Percentiles rank a stretch among this genome's conserved stretches.
phyloP scores from a whole-genome alignment of 1,140 invertebrate species.

The Leguminivora glycinivorella region DNA sequence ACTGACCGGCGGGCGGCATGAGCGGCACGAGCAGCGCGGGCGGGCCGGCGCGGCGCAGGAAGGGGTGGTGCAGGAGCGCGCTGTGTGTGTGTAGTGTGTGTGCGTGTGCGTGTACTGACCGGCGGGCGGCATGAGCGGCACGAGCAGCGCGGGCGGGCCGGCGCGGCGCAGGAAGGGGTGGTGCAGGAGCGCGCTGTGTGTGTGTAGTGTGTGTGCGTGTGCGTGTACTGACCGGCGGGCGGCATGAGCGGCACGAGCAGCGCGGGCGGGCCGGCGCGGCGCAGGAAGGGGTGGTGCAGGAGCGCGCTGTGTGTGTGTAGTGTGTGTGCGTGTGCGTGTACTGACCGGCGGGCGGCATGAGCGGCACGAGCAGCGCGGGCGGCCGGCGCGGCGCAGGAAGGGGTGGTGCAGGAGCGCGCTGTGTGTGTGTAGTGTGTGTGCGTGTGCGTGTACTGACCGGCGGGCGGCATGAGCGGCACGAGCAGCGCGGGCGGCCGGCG shows the following conservation, averaged over 20 bases:
- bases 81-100: no score
- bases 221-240: constrained; percentile 95
- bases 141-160: constrained; percentile 95
- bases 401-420: constrained; percentile 95
- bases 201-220: no score
- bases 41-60: constrained; percentile 96
- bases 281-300: constrained; percentile 95
- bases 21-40: constrained; percentile 94
- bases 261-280: constrained; percentile 97
- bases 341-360: constrained; percentile 93
- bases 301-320: constrained; percentile 95
- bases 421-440: no score
- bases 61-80: constrained; percentile 96
- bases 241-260: constrained; percentile 93
- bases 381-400: constrained; percentile 95
- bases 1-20: constrained; percentile 94
- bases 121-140: constrained; percentile 94
- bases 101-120: no score
- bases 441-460: no score
- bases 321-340: no score
- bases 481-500: constrained; percentile 94
- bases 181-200: constrained; percentile 93
- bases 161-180: constrained; percentile 97
- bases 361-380: constrained; percentile 96
- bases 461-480: constrained; percentile 94